Base-by-base conservation (phyloP, 2,888 invertebrate species). In the Branchellion lobata region DNA sequence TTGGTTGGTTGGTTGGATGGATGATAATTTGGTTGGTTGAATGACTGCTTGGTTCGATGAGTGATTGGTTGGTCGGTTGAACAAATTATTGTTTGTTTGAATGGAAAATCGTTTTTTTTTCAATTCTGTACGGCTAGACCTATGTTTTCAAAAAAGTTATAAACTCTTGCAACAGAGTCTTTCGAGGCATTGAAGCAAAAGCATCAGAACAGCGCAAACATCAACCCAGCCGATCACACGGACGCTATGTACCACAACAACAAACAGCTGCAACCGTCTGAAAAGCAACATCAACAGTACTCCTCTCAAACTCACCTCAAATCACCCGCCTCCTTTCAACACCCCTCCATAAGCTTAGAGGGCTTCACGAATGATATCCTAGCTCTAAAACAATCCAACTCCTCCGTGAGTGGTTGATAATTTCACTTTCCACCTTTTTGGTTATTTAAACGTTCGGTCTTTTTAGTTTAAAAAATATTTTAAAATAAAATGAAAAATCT, bases 31-130 rank as follows among this genome's bases (percentile, higher is more conserved):
- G n/a, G n/a, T n/a, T n/a, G n/a, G n/a, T n/a, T n/a, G n/a, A n/a
- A n/a, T n/a, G n/a, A n/a, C n/a, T n/a, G n/a, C n/a, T 8, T 40
- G 81, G 83, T 1, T 83, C 83, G 34, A 85, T 84, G 76, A 77
- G 57, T 53, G 81, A 80, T 53, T 78, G 78, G 3, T 80, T 75
- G 33, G 78, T 77, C 69, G 18, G 40, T 40, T 40, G 5, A 14
- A 40, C 14, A 14, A 40, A 40, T 40, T n/a, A n/a, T n/a, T n/a
- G n/a, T n/a, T n/a, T n/a, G n/a, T n/a, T n/a, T n/a, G n/a, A 5
- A 5, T 40, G 14, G 8, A 40, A 40, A 8, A 40, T 40, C 40
- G 5, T 40, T 40, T 40, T 40, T 40, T 5, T 40, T 40, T 40
- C n/a, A n/a, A n/a, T n/a, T n/a, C n/a, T n/a, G n/a, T n/a, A n/a